Evolutionary conservation across 2,888 invertebrate genomes (phyloP), one percentile per base, ranked within the genome.

Genomic region (Chymomyza procnemis): DNA sequence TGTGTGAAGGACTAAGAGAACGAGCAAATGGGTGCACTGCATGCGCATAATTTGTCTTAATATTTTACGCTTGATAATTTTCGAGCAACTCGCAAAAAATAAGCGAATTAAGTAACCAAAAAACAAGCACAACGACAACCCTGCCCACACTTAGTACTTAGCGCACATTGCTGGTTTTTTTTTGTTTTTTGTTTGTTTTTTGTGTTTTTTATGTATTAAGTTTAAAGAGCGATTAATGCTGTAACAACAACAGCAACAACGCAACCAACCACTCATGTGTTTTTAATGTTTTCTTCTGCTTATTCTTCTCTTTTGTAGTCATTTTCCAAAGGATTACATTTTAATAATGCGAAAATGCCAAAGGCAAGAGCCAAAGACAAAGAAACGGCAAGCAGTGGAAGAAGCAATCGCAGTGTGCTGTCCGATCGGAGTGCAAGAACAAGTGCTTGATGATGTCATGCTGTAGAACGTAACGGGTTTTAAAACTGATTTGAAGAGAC

Each of bases 301-400:
- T 69, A 34, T 21, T 19, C 41, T 64, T 55, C 69, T 73, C 73
- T 75, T 85, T 30, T 88, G 70, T 78, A 82, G 87, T 57, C 76
- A 58, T 74, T 77, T 82, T 75, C 78, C 74, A 73, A 68, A 65
- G 78, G 76, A 78, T 76, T 76, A 75, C 74, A 71, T 75, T 75
- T 76, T 74, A 74, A 82, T 81, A 79, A 87, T 81, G 81, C 73
- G 34, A 76, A 66, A 69, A 68, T 72, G 76, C 72, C 56, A 68
- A 65, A 68, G 72, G 74, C 82, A 63, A 64, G 74, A 81, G 61
- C 65, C 56, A 71, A 70, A 57, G 22, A 48, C 56, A 69, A 78
- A 41, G 34, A 41, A 41, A 41, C 34, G 18, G n/a, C 5, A 22
- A 47, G 48, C 48, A 60, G 47, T 8, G 3, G 74, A 52, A 62